phyloP scores from a whole-genome alignment of 2,113 vertebrate genomes.

The Tichodroma muraria region DNA sequence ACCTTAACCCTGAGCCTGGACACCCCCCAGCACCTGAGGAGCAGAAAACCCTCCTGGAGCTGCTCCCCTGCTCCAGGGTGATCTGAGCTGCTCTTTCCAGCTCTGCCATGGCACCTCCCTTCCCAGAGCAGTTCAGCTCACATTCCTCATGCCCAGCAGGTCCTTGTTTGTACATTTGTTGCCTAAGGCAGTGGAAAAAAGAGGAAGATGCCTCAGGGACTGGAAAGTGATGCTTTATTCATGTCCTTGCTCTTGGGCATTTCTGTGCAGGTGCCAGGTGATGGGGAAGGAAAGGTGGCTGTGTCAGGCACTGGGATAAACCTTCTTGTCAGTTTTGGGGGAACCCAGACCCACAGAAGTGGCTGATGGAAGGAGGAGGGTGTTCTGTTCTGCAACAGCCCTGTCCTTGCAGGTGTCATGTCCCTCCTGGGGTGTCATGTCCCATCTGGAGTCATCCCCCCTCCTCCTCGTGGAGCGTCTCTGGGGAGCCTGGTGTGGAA shows the following conservation, averaged over 20 bases:
- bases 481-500: neutral
- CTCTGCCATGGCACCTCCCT: fast-evolving
- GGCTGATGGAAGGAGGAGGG: neutral
- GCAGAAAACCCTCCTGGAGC: neutral
- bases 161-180: neutral
- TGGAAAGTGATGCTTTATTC: neutral
- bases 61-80: neutral
- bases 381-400: neutral
- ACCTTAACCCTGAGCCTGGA: neutral
- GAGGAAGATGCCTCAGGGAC: neutral
- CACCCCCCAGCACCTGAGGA: neutral
- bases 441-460: fast-evolving
- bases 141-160: neutral
- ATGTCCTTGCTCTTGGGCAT: neutral
- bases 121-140: neutral
- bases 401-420: neutral
- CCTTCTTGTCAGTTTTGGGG: neutral
- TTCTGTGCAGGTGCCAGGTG: fast-evolving
- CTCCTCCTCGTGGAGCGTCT: neutral
- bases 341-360: neutral
- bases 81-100: neutral
- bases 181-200: conserved; percentile 11
- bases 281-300: neutral
- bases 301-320: neutral
- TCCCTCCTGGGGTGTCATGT: neutral